Evolutionary conservation across 2,113 vertebrate genomes (phyloP).

Genomic region (Hemibagrus wyckioides): DNA sequence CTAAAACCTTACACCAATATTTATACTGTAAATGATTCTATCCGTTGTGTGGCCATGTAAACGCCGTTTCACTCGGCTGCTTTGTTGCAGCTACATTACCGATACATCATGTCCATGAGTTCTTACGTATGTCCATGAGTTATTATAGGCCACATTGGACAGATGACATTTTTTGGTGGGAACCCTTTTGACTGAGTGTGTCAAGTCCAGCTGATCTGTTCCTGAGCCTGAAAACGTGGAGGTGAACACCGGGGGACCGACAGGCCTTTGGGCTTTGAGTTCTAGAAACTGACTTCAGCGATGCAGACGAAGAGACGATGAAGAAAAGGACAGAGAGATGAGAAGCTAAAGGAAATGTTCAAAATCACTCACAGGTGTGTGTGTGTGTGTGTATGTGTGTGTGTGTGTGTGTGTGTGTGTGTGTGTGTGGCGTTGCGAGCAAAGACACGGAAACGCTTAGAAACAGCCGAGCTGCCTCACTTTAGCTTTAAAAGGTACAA

Average conservation of each 20-base stretch:
- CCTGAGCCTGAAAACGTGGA: neutral
- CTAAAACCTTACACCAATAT: neutral
- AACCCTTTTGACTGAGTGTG: neutral
- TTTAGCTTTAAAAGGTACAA: neutral
- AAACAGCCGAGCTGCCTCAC: neutral
- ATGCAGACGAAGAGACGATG: neutral
- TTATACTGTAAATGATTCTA: neutral
- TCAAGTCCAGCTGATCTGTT: neutral
- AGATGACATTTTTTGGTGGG: slow-evolving; percentile 2
- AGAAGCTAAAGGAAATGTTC: neutral
- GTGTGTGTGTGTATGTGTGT: slow-evolving; percentile 11
- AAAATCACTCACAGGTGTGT: slow-evolving; percentile 18
- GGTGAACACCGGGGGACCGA: neutral
- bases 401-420: slow-evolving; percentile 21
- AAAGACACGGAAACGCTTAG: neutral
- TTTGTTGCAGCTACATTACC: neutral
- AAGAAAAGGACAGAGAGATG: neutral
- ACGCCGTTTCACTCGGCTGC: neutral
- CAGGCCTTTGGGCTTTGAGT: neutral
- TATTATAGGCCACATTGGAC: slow-evolving; percentile 3
- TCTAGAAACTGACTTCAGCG: neutral
- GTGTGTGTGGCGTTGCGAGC: slow-evolving; percentile 16
- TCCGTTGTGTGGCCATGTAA: neutral
- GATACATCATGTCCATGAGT: neutral
- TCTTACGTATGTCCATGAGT: neutral